Conservation (phyloP, 2,113 vertebrate genomes). For the Hipposideros armiger region DNA sequence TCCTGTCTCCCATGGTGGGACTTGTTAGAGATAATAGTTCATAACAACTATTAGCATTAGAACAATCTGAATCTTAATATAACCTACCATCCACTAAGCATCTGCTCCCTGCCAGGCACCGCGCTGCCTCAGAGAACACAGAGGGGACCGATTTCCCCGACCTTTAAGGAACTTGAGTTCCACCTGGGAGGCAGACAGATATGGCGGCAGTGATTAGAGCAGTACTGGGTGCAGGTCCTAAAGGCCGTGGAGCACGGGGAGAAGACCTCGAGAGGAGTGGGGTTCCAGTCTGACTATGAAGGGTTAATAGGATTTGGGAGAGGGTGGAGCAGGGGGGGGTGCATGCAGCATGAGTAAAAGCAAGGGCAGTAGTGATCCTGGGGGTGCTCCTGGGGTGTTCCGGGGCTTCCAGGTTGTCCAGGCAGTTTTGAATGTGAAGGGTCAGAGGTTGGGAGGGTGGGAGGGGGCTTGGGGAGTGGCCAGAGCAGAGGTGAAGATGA, state of each 20-base stretch:
- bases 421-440: not conserved
- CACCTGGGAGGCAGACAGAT: not conserved
- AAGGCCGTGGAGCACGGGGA: rapidly evolving
- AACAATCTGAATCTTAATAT: not conserved
- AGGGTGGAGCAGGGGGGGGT: not conserved
- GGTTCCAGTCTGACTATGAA: not conserved
- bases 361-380: not conserved
- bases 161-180: not conserved
- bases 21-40: not conserved
- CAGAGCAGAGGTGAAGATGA: not conserved
- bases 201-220: not conserved
- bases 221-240: not conserved
- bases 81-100: not conserved
- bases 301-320: too few species aligned
- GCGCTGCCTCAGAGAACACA: not conserved
- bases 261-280: not conserved
- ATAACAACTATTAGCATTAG: not conserved
- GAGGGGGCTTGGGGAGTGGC: not conserved
- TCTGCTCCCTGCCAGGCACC: not conserved
- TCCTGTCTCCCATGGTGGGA: not conserved
- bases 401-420: not conserved
- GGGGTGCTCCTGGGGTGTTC: not conserved
- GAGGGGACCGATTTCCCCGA: not conserved
- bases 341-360: rapidly evolving
- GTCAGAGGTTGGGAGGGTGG: not conserved